These are phyloP conservation scores for Plectus sambesii DNA, from an alignment of 1,140 invertebrate species.

Conservation along the genomic window DNA sequence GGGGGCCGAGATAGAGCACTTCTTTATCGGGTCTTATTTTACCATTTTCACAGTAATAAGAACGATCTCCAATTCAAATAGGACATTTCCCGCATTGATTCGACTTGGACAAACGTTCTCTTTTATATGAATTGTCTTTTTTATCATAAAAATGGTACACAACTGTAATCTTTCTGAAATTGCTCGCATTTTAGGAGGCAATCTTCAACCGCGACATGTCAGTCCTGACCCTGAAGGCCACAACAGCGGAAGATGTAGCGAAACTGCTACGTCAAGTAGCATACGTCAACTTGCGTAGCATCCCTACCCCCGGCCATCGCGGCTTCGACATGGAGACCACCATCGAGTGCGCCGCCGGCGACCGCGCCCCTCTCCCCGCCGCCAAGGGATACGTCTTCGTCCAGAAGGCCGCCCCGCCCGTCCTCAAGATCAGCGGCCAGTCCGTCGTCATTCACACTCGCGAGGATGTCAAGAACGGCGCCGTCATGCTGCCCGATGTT, in stretches of 20 bases:
- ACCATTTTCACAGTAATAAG: no score
- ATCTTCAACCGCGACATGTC: no score
- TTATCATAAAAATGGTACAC: no score
- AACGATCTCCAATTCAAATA: no score
- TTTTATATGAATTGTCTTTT: no score
- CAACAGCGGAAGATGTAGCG: constrained; percentile 24
- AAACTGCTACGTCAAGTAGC: constrained; percentile 30
- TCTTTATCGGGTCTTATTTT: no score
- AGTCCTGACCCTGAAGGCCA: constrained; percentile 23
- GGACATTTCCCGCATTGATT: no score
- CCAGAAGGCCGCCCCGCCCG: constrained; percentile 15
- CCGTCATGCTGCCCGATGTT: constrained; percentile 36
- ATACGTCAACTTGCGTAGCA: constrained; percentile 27
- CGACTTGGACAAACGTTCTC: no score
- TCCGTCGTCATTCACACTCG: constrained; percentile 29
- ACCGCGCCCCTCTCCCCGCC: constrained; percentile 24
- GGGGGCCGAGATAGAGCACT: constrained; percentile 15
- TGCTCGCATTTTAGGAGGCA: no score
- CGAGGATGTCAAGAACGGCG: constrained; percentile 31
- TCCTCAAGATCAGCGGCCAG: constrained; percentile 31
- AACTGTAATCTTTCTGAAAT: no score
- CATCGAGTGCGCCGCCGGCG: constrained; percentile 24
- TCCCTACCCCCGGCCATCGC: constrained; percentile 24
- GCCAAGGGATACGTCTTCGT: constrained; percentile 25
- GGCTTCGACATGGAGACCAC: constrained; percentile 18